A percentile compares a stretch with the other conserved stretches of the same genome.
Evolutionary conservation across 1,140 invertebrate species (phyloP).

Genomic region (Meloidogyne floridensis): DNA sequence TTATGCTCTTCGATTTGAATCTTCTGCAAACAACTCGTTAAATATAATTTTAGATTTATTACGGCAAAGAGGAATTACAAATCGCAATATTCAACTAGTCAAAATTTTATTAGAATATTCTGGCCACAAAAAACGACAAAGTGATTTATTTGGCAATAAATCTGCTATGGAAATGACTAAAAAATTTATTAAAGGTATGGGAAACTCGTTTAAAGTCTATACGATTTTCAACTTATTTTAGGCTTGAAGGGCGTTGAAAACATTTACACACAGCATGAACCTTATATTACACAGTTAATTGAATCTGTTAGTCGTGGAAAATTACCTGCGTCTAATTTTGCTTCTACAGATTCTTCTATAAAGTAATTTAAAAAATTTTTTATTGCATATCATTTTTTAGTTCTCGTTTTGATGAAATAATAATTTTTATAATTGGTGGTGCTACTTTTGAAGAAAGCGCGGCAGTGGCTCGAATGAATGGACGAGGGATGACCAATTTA

Average conservation of each 20-base stretch:
- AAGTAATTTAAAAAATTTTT: conserved; percentile 41
- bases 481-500: conserved; percentile 60
- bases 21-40: conserved; percentile 74
- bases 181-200: conserved; percentile 60
- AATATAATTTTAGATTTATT: conserved; percentile 57
- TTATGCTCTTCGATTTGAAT: conserved; percentile 89
- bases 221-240: conserved; percentile 25
- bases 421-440: conserved; percentile 94
- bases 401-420: conserved; percentile 76
- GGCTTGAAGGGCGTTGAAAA: conserved; percentile 64
- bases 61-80: conserved; percentile 37
- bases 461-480: conserved; percentile 81
- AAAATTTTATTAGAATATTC: conserved; percentile 53
- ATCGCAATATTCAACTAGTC: conserved; percentile 41
- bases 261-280: conserved; percentile 65
- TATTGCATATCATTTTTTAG: conserved; percentile 35
- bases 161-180: conserved; percentile 65
- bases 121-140: conserved; percentile 46
- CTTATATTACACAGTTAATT: conserved; percentile 56
- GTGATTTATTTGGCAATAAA: conserved; percentile 60
- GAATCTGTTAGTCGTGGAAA: conserved; percentile 47
- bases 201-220: not conserved
- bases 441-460: conserved; percentile 92
- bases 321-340: conserved; percentile 47
- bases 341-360: conserved; percentile 40